A percentile compares a stretch with the other conserved stretches of the same genome.
Evolutionary conservation across 2,888 invertebrate genomes (phyloP).

Genomic region (Amorpha juglandis): DNA sequence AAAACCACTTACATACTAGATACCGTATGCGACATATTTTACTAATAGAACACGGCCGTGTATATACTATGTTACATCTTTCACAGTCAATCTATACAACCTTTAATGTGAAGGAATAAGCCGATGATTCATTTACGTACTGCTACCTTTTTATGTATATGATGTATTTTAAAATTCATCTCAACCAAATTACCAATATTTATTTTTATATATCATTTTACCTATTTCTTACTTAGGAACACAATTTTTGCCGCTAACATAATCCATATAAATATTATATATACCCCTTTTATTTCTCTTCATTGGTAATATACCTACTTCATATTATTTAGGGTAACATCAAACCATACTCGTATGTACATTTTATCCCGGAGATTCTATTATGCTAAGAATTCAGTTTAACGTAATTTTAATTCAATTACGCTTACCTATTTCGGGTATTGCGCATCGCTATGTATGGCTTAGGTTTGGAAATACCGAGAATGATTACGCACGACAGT

Average conservation of each 20-base stretch:
- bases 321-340: conserved; percentile 15
- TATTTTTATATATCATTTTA: conserved; percentile 1
- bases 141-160: not conserved
- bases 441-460: not conserved
- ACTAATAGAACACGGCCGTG: not conserved
- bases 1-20: conserved; percentile 18
- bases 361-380: conserved; percentile 11
- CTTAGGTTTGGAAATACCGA: not conserved
- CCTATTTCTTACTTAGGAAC: conserved; percentile 15
- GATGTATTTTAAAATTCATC: not conserved
- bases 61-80: not conserved
- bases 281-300: conserved; percentile 1
- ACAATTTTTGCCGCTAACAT: conserved; percentile 14
- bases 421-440: not conserved
- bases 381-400: not conserved
- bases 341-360: conserved; percentile 9
- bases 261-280: conserved; percentile 13
- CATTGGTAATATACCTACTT: not conserved
- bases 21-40: conserved; percentile 7
- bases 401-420: not conserved
- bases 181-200: not conserved
- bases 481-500: not conserved
- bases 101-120: conserved; percentile 20
- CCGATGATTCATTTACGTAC: conserved; percentile 5
- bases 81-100: conserved; percentile 21